Percentiles rank a stretch among this genome's conserved stretches.
phyloP scores from a whole-genome alignment of 2,113 vertebrate genomes.

The Eupsittula cactorum region DNA sequence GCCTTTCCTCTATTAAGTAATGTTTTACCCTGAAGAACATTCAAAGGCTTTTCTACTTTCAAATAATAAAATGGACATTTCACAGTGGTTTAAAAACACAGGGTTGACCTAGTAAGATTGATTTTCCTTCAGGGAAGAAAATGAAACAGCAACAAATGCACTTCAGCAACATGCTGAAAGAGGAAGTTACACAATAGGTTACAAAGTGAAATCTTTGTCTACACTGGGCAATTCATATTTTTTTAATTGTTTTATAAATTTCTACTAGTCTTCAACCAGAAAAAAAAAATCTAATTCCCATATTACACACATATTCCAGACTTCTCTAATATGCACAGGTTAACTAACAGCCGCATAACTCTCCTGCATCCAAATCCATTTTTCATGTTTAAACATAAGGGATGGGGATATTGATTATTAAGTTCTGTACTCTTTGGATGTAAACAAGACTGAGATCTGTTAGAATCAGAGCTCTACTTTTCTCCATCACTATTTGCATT shows the following conservation, averaged over 20 bases:
- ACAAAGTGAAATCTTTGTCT: not conserved
- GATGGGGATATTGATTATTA: not conserved
- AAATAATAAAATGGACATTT: not conserved
- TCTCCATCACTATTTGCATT: not conserved
- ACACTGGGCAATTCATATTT: not conserved
- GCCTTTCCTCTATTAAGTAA: constrained; percentile 22
- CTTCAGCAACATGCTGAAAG: not conserved
- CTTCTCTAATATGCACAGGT: not conserved
- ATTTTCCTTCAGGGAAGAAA: not conserved
- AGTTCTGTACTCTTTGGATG: not conserved
- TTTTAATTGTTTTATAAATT: not conserved
- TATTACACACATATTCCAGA: fast-evolving
- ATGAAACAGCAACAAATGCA: not conserved
- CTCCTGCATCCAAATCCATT: not conserved
- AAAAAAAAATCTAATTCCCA: not conserved
- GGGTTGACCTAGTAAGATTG: not conserved
- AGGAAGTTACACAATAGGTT: not conserved
- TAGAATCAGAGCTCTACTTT: not conserved
- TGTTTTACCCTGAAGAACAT: constrained; percentile 15
- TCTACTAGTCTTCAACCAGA: not conserved
- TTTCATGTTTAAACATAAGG: not conserved
- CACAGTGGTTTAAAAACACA: not conserved
- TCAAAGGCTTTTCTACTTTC: constrained; percentile 13
- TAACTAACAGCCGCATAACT: not conserved
- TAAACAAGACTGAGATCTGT: not conserved